Conservation (phyloP, 1,140 invertebrate genomes). For the Calephelis virginiensis region DNA sequence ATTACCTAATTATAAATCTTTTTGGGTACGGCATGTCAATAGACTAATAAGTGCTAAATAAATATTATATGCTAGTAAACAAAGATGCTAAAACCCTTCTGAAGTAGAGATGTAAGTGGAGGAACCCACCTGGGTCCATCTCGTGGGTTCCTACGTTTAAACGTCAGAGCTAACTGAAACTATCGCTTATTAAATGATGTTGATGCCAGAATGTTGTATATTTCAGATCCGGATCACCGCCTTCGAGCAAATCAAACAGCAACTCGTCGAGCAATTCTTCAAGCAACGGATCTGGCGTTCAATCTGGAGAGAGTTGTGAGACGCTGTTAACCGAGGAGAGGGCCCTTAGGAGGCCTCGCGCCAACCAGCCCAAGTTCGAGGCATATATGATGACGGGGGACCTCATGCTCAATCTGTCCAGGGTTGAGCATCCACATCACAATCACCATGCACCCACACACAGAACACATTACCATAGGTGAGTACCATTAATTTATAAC, state of each 20-base stretch:
- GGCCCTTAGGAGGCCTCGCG: slow-evolving; percentile 39
- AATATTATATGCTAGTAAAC: too few species aligned
- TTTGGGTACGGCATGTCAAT: too few species aligned
- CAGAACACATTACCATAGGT: slow-evolving; percentile 68
- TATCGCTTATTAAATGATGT: too few species aligned
- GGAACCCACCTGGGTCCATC: too few species aligned
- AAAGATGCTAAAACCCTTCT: too few species aligned
- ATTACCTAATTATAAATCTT: too few species aligned
- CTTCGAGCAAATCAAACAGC: slow-evolving; percentile 63
- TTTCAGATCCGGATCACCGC: slow-evolving; percentile 50
- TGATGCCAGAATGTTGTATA: too few species aligned
- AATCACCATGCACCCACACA: slow-evolving; percentile 68
- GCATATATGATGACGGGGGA: slow-evolving; percentile 99
- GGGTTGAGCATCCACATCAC: slow-evolving; percentile 79
- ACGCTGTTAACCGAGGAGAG: slow-evolving; percentile 50
- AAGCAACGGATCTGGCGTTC: slow-evolving; percentile 60
- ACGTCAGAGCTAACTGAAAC: too few species aligned
- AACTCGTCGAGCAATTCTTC: slow-evolving; percentile 65
- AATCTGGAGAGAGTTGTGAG: slow-evolving; percentile 68
- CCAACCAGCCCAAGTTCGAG: slow-evolving; percentile 83
- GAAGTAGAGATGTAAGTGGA: too few species aligned
- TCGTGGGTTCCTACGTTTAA: too few species aligned
- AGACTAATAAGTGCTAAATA: too few species aligned
- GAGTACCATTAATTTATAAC: neutral
- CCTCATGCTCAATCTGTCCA: slow-evolving; percentile 93